Evolutionary conservation across 2,797 vertebrate species (phyloP), one percentile per base, ranked within the genome.

Genomic region (Morus bassanus): DNA sequence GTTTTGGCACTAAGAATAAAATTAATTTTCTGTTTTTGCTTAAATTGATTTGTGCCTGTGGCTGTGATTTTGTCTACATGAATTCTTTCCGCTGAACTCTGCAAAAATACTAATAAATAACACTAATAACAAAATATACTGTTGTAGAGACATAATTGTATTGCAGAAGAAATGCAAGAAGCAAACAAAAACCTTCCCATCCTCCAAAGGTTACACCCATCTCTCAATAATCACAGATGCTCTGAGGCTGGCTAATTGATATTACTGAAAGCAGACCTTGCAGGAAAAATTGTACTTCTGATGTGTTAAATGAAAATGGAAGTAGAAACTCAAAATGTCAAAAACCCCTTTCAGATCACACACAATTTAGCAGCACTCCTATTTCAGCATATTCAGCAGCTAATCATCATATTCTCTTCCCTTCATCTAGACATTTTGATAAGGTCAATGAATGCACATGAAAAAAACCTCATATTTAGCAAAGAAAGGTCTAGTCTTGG

Each of bases 261-360:
- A 93, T 86, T 93, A 79, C 75, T 78, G 94, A 93, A 95, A 91
- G n/a, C 51, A 77, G 41, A 95, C 63, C 75, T 91, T 81, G 80
- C 73, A 92, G 68, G 51, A 93, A 51, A 95, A 95, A 95, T 89
- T 92, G 61, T 89, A 92, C 92, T 96, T 95, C 79, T 92, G 70
- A 94, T 82, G 41, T 93, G 80, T 81, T 91, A 94, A 95, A 96
- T 13, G 35, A 89, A 90, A 95, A 96, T 91, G 46, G 88, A 92
- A 97, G 91, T 84, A 95, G 84, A 89, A 94, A 87, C 83, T 83
- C 18, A 59, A 67, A 93, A 93, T 81, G 82, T 88, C 22, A 17
- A 67, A 95, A 89, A 18, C 7, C 6, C 7, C 0, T 87, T 96
- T 96, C 63, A 56, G 77, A 85, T 93, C 89, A 75, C 64, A 68